phyloP scores from a whole-genome alignment of 2,113 vertebrate genomes.

The Prinia subflava region DNA sequence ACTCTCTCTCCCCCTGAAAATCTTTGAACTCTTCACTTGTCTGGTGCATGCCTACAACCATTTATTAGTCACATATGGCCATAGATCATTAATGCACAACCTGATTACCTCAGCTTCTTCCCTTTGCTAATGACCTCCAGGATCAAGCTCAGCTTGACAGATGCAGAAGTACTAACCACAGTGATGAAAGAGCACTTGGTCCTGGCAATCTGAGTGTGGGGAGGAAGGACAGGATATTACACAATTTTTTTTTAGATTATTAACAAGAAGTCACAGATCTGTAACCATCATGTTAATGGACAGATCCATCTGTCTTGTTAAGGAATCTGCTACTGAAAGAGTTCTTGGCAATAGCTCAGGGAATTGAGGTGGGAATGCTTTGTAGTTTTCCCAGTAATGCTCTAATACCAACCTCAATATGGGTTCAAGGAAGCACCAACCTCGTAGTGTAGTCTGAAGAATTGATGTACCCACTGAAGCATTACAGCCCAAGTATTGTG shows the following conservation, averaged over 20 bases:
- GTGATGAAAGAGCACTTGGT: background rate
- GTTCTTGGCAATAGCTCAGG: background rate
- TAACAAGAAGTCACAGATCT: background rate
- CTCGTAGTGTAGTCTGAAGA: background rate
- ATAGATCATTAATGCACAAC: background rate
- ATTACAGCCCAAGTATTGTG: background rate
- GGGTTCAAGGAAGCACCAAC: background rate
- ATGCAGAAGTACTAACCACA: background rate
- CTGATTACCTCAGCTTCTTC: background rate
- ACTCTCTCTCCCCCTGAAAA: background rate
- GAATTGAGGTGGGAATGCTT: background rate
- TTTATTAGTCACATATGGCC: background rate
- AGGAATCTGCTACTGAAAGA: background rate
- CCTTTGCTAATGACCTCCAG: background rate
- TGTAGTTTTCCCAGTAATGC: background rate
- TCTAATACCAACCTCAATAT: background rate
- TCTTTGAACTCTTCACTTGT: background rate
- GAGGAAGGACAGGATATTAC: background rate
- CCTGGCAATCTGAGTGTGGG: background rate
- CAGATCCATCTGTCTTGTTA: background rate
- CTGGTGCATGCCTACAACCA: background rate
- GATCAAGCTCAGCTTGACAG: background rate
- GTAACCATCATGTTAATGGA: background rate
- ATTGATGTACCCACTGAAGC: background rate
- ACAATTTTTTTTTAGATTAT: background rate